Evolutionary conservation across 2,797 vertebrate species (phyloP).

Genomic region (Gymnodraco acuticeps): DNA sequence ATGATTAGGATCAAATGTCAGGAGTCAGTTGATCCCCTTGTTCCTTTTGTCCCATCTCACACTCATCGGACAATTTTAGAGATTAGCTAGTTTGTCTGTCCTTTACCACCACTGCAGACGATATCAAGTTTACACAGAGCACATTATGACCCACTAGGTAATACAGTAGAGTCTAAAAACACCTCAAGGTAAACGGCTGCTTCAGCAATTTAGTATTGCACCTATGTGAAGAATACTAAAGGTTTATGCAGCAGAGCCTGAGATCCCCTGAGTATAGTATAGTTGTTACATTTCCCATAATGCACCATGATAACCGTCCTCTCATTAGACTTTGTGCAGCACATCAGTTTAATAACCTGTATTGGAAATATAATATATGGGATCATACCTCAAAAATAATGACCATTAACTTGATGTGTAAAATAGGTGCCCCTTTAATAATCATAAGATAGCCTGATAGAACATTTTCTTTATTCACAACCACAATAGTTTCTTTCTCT

Average conservation of each 20-base stretch:
- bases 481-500: background rate
- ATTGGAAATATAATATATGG: too few relatives aligned
- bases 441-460: background rate
- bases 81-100: slow-evolving; percentile 27
- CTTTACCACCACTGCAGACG: slow-evolving; percentile 19
- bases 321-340: background rate
- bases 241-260: background rate
- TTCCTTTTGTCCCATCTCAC: slow-evolving; percentile 32
- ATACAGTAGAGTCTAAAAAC: slow-evolving; percentile 29
- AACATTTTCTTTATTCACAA: background rate
- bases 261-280: background rate
- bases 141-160: slow-evolving; percentile 30
- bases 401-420: background rate
- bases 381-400: too few relatives aligned
- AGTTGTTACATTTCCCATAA: background rate
- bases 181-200: background rate
- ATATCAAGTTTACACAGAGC: slow-evolving; percentile 17
- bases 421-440: background rate
- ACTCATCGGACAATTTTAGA: slow-evolving; percentile 14
- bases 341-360: too few relatives aligned
- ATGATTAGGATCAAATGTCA: slow-evolving; percentile 65
- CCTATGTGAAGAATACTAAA: background rate
- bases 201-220: background rate
- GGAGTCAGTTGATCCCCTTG: slow-evolving; percentile 43
- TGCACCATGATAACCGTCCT: background rate